A percentile compares a stretch with the other conserved stretches of the same genome.
phyloP scores from a whole-genome alignment of 1,140 invertebrate species.

The Thaumatotibia leucotreta region DNA sequence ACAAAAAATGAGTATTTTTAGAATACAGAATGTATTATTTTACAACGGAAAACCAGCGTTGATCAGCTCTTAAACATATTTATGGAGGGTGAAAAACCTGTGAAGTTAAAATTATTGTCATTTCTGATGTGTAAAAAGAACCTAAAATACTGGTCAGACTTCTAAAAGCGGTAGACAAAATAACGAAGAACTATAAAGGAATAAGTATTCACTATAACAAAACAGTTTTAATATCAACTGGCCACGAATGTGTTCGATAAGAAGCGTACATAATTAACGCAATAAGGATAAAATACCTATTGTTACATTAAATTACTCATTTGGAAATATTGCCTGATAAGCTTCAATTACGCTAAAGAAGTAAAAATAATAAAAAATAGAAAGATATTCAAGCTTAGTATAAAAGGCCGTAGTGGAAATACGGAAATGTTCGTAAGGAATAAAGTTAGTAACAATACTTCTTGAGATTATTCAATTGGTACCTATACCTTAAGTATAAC shows the following conservation, averaged over 20 bases:
- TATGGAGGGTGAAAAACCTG: background rate
- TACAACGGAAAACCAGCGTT: background rate
- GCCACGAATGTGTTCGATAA: slow-evolving; percentile 64
- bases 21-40: slow-evolving; percentile 6
- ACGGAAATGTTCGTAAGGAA: slow-evolving; percentile 52
- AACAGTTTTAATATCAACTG: slow-evolving; percentile 64
- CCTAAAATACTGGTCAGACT: background rate
- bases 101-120: background rate
- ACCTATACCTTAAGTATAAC: slow-evolving; percentile 67
- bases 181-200: background rate
- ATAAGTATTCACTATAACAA: slow-evolving; percentile 54
- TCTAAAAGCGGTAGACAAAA: background rate
- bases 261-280: slow-evolving; percentile 46
- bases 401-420: slow-evolving; percentile 53
- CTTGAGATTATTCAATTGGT: slow-evolving; percentile 70
- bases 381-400: slow-evolving; percentile 45
- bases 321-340: slow-evolving; percentile 50
- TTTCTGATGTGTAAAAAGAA: background rate
- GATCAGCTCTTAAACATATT: background rate
- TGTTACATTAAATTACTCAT: slow-evolving; percentile 32
- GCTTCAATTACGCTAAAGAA: slow-evolving; percentile 51
- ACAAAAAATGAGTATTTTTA: slow-evolving; percentile 12
- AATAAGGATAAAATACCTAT: slow-evolving; percentile 41
- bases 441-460: slow-evolving; percentile 44
- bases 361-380: slow-evolving; percentile 60